Base-by-base conservation (phyloP, 1,140 invertebrate species). In the Nephila pilipes region DNA sequence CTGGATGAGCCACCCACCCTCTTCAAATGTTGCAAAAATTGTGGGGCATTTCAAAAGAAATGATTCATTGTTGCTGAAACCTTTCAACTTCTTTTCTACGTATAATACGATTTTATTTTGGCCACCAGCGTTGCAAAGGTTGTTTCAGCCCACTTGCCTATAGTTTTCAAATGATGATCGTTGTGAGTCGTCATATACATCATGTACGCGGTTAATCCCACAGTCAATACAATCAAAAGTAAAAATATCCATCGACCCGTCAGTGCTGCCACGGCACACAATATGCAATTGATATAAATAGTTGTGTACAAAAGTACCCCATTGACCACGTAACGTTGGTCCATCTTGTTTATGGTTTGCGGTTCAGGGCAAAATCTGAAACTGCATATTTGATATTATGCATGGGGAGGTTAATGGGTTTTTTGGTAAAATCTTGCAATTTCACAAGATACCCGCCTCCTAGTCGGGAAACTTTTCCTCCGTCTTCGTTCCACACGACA, bases 231-330 rank as follows among this genome's bases (percentile, higher is more conserved):
- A 22, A 87, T 87, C 25, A 87, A 18, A 4, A 87, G 8, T 3
- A 87, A 38, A 87, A 87, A 87, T 60, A 87, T 87, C 58, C 85
- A 58, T 2, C 85, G 85, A 20, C 85, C 85, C 16, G 57, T 87
- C 12, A 87, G 8, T 0, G 32, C 57, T 22, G 25, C 85, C 16
- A 87, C 85, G 10, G 29, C 57, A 14, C n/a, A n/a, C 0, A 87
- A 29, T 1, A 87, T 1, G 16, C 55, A 29, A 60, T 87, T 87
- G 10, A 87, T 60, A 29, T 87, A 87, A n/a, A 69, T 14, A 10
- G 63, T 46, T 1, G 87, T 55, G 10, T 88, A 88, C 46, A 88
- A 88, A 20, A 88, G 46, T n/a, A 88, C 63, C 12, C 87, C 87
- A 29, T 88, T 36, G 6, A 36, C 63, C 10, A 69, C 63, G 22